These are phyloP conservation scores for Arion vulgaris DNA, from an alignment of 1,140 invertebrate genomes.

Conservation along the genomic window DNA sequence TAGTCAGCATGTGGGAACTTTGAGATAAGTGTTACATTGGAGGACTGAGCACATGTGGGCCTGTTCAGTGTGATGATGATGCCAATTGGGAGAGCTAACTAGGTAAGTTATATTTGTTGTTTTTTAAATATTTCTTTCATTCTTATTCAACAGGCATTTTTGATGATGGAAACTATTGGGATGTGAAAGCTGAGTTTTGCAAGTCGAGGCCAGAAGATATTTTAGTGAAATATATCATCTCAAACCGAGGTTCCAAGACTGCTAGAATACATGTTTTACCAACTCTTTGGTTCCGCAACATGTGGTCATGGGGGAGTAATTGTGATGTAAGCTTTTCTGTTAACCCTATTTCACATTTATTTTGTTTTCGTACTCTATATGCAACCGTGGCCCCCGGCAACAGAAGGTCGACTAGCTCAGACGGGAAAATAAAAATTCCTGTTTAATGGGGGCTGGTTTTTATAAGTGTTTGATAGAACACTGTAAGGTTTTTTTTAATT, in stretches of 20 bases:
- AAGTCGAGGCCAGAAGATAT: slow-evolving; percentile 69
- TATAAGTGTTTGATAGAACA: too few relatives aligned
- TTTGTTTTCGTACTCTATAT: neutral
- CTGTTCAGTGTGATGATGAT: too few relatives aligned
- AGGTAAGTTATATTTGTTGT: too few relatives aligned
- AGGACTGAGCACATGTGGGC: too few relatives aligned
- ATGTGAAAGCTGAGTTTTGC: slow-evolving; percentile 71
- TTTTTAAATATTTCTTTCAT: too few relatives aligned
- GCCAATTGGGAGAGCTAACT: too few relatives aligned
- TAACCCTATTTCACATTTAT: neutral
- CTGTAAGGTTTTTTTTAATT: too few relatives aligned
- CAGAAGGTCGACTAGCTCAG: too few relatives aligned
- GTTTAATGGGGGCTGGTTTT: too few relatives aligned
- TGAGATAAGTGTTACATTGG: too few relatives aligned
- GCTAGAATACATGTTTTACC: slow-evolving; percentile 70
- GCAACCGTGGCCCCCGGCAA: neutral
- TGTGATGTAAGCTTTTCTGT: slow-evolving; percentile 54
- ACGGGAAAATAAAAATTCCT: too few relatives aligned
- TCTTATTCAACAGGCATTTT: slow-evolving; percentile 63
- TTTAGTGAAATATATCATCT: slow-evolving; percentile 66
- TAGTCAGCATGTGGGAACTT: too few relatives aligned
- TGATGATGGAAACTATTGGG: slow-evolving; percentile 70
- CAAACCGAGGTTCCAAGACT: slow-evolving; percentile 63
- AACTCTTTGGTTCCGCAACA: slow-evolving; percentile 71
- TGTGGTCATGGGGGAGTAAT: slow-evolving; percentile 70